A percentile compares a stretch with the other conserved stretches of the same genome.
These are phyloP conservation scores for Clusia tigrina DNA, from an alignment of 2,888 invertebrate species.

Conservation along the genomic window DNA sequence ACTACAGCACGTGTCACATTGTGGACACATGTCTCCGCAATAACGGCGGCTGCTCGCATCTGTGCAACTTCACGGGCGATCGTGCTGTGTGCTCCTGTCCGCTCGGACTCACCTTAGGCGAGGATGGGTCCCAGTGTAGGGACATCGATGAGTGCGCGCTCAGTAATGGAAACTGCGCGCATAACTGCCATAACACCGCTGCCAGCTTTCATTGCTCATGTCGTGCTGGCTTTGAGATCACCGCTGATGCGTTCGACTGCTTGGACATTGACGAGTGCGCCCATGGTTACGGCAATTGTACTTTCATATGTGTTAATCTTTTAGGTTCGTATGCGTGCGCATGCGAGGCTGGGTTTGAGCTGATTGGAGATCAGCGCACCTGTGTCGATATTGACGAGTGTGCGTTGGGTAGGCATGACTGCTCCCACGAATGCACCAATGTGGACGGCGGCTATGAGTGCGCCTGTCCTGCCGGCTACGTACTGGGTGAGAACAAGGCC, in stretches of 20 bases:
- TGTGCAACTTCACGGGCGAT: conserved; percentile 64
- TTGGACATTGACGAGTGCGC: conserved; percentile 70
- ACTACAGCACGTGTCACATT: conserved; percentile 54
- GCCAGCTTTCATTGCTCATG: conserved; percentile 68
- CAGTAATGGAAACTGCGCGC: conserved; percentile 70
- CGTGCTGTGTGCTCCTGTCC: conserved; percentile 69
- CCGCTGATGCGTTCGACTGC: conserved; percentile 55
- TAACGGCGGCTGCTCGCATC: conserved; percentile 64
- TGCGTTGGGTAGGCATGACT: conserved; percentile 58
- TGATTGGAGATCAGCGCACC: conserved; percentile 54
- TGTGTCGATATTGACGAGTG: conserved; percentile 67
- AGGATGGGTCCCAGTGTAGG: conserved; percentile 61
- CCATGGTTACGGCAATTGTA: conserved; percentile 67
- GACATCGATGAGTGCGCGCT: conserved; percentile 67
- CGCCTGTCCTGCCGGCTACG: conserved; percentile 67
- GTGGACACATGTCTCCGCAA: conserved; percentile 66
- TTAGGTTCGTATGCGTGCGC: conserved; percentile 66
- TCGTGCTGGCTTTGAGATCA: conserved; percentile 61
- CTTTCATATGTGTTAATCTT: conserved; percentile 69
- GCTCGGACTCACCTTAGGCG: conserved; percentile 66
- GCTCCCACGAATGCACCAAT: conserved; percentile 68
- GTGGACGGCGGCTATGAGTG: conserved; percentile 68
- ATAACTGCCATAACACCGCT: conserved; percentile 66
- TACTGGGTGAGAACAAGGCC: conserved; percentile 52
- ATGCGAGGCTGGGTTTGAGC: conserved; percentile 65